Base-by-base conservation (phyloP, 2,113 vertebrate genomes). In the Eulemur rufifrons region DNA sequence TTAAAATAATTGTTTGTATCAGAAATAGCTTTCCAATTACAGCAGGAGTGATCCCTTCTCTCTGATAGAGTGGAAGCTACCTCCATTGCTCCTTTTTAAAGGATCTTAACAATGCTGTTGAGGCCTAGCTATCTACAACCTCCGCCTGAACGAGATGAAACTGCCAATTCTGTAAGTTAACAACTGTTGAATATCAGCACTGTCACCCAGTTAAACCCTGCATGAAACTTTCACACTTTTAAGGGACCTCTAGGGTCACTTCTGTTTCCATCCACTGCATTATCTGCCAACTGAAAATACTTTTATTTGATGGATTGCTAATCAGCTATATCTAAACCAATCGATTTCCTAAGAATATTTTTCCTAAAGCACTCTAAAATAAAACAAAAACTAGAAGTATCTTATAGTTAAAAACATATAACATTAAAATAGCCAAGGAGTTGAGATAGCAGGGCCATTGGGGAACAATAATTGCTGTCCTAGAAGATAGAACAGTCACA, bases 111-210 rank as follows among this genome's bases (percentile, higher is more conserved):
- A 77, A 73, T 29, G 29, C 3, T 56, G 0, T 45, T 54, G 52
- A 74, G 56, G 32, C 32, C 68, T 69, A n/a, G 27, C 42, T 84
- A 52, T 47, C 50, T 50, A 76, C 39, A 87, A 71, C 29, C 56
- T 84, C 34, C 87, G 45, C 74, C 10, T 71, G 77, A 90, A 77
- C n/a, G 18, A 77, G 86, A 95, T 81, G 39, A 90, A 94, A 92
- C 21, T 69, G n/a, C 17, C 74, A 95, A 63, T 78, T 92, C 34
- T 14, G 6, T 64, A 82, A 56, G 45, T 71, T 96, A 80, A 92
- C 95, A 92, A 92, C 21, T 54, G 37, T n/a, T 85, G 71, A 42
- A 61, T 81, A 89, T 69, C 34, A 87, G 81, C 64, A 84, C 78
- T 86, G 68, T 64, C 74, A 89, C 37, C 68, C 47, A 47, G 56